Percentiles rank a stretch among this genome's conserved stretches.
phyloP scores from a whole-genome alignment of 2,888 invertebrate species.

The Lottia scabra region DNA sequence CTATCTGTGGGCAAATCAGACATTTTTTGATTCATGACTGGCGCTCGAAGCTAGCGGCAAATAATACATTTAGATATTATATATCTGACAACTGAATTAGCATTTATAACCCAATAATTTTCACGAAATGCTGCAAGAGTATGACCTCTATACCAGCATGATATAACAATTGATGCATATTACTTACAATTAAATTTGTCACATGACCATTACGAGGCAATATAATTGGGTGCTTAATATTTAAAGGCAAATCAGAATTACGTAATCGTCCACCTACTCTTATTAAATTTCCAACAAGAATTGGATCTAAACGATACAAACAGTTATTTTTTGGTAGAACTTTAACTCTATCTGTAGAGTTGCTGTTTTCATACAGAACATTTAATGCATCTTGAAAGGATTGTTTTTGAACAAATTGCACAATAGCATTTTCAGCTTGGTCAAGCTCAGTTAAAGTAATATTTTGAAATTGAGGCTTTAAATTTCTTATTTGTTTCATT shows the following conservation, averaged over 20 bases:
- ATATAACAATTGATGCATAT: neutral
- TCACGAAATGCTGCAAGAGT: slow-evolving; percentile 7
- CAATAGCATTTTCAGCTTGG: neutral
- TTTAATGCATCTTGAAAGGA: neutral
- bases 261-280: neutral
- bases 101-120: slow-evolving; percentile 5
- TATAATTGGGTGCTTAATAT: slow-evolving; percentile 13
- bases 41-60: neutral
- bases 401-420: neutral
- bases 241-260: neutral
- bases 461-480: neutral
- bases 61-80: neutral
- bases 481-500: neutral
- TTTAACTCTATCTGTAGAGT: no score
- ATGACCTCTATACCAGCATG: slow-evolving; percentile 5
- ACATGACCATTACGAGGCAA: slow-evolving; percentile 11
- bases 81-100: neutral
- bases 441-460: neutral
- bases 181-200: neutral
- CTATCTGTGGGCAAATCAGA: neutral
- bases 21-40: neutral
- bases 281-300: neutral
- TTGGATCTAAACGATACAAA: neutral
- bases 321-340: no score
- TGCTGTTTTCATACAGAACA: neutral